Base-by-base conservation (phyloP, 2,888 invertebrate genomes). In the Pollenia angustigena region DNA sequence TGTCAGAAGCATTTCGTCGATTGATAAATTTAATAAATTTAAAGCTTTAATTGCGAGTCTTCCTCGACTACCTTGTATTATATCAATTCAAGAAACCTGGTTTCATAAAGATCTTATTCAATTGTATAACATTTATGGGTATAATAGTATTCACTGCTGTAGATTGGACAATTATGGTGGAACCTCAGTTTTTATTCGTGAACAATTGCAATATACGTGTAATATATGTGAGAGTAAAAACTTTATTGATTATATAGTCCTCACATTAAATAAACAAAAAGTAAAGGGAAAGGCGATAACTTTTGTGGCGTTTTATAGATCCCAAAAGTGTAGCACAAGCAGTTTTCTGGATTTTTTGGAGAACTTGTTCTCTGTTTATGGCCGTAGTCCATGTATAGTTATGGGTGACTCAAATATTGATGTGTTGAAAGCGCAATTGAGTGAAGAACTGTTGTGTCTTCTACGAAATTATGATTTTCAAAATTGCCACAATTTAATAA, bases 11-110 rank as follows among this genome's bases (percentile, higher is more conserved):
- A 50, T 74, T 48, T 58, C 50, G 11, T 62, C 62, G 11, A 16
- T 75, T 50, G 10, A 32, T 16, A 75, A 75, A n/a, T 72, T 72
- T 10, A 72, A 72, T 14, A 72, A 46, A 75, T 60, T 74, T 74
- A 74, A 58, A 48, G 3, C 12, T 12, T 16, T 40, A 14, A 14
- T 50, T 9, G 8, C 1, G 12, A 32, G 4, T 11, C n/a, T 56
- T 4, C 44, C 71, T 11, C 9, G 18, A 42, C 16, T 54, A 42
- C 54, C 71, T 10, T 11, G 7, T 11, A 42, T 71, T 16, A 71
- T 71, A n/a, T 42, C 71, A 4, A 12, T 54, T 7, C 50, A 69
- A n/a, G n/a, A 69, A 52, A 69, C 68, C 9, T 68, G 68, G 68
- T 3, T 32, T 32, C 32, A 32, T 68, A 52, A 52, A 8, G 10